Evolutionary conservation across 2,113 vertebrate species (phyloP).

Genomic region (Petrocephalus microphthalmus): DNA sequence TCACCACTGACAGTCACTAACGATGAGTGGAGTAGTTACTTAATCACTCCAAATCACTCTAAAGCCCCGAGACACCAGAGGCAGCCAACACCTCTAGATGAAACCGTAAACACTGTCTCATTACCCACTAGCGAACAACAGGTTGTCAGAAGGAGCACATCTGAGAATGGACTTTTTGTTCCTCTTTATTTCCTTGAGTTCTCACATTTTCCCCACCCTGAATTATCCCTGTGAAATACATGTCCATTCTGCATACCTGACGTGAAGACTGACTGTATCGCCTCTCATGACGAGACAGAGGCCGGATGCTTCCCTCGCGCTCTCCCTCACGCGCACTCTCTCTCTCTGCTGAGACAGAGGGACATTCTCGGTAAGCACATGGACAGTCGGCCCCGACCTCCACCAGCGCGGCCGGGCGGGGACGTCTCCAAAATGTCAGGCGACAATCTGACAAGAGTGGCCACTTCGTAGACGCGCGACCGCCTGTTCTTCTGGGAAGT

Average conservation of each 20-base stretch:
- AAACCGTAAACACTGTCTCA: not conserved
- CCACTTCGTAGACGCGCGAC: not conserved
- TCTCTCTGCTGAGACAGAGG: not conserved
- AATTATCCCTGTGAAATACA: not conserved
- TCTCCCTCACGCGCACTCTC: not conserved
- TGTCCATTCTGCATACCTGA: not conserved
- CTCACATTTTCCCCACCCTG: not conserved
- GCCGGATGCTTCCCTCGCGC: not conserved
- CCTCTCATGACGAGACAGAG: not conserved
- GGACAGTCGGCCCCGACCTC: not conserved
- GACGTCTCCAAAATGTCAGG: not conserved
- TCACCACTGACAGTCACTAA: not conserved
- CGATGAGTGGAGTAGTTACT: not conserved
- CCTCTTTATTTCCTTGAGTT: not conserved
- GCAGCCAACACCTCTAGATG: not conserved
- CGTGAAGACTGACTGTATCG: not conserved
- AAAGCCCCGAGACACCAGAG: not conserved
- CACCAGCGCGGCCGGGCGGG: not conserved
- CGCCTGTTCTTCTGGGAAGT: not conserved
- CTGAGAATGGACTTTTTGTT: not conserved
- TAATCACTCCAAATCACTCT: not conserved
- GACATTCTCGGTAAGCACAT: not conserved
- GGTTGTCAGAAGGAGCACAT: not conserved
- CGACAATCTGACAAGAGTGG: not conserved
- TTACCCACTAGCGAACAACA: not conserved